Evolutionary conservation across 2,797 vertebrate genomes (phyloP).

Genomic region (Myotis myotis): DNA sequence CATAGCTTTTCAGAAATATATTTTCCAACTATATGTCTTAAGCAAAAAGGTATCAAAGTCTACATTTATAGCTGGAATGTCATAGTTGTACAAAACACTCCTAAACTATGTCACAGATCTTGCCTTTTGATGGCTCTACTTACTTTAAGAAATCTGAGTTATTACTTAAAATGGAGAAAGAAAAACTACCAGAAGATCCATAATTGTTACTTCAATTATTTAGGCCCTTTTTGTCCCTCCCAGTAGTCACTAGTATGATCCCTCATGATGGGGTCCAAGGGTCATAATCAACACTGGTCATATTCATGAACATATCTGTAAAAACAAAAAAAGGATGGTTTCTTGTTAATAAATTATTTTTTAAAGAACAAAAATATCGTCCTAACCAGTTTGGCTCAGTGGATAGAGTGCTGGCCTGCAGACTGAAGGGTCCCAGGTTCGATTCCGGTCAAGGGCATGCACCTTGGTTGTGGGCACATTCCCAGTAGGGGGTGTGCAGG

Average conservation of each 20-base stretch:
- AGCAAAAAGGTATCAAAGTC: not conserved
- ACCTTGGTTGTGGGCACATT: too few relatives aligned
- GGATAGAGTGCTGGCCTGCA: too few relatives aligned
- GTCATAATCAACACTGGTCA: not conserved
- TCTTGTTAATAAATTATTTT: conserved; percentile 15
- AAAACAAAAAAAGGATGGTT: not conserved
- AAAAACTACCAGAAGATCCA: not conserved
- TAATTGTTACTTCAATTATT: not conserved
- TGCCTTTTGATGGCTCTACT: not conserved
- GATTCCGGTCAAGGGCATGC: too few relatives aligned
- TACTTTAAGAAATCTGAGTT: not conserved
- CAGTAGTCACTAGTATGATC: not conserved
- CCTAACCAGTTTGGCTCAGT: too few relatives aligned
- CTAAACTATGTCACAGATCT: not conserved
- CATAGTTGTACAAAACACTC: not conserved
- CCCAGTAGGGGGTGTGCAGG: too few relatives aligned
- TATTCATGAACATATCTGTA: not conserved
- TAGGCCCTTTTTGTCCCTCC: not conserved
- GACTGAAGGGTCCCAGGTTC: too few relatives aligned
- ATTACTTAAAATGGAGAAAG: not conserved
- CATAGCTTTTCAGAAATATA: not conserved
- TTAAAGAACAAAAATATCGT: not conserved
- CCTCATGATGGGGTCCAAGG: not conserved
- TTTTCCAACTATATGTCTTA: not conserved
- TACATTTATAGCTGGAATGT: not conserved